phyloP scores from a whole-genome alignment of 2,797 vertebrate genomes.

The Enteromius radiatus region DNA sequence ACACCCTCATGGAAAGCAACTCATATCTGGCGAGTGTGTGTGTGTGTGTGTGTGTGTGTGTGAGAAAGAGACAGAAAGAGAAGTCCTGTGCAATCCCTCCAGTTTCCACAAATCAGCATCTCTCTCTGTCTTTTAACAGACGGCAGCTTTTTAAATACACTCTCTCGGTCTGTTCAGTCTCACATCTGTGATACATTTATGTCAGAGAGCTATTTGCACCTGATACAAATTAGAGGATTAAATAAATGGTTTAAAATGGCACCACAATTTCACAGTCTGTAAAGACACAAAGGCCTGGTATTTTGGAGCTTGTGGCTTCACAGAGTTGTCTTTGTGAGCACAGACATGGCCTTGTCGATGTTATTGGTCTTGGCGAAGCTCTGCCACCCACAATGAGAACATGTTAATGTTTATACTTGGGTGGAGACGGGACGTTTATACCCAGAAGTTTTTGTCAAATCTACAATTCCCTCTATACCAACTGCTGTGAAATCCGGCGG shows the following conservation, averaged over 20 bases:
- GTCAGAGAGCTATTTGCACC: constrained; percentile 47
- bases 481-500: constrained; percentile 28
- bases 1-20: constrained; percentile 36
- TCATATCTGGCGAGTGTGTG: constrained; percentile 2
- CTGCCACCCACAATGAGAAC: constrained; percentile 45
- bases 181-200: constrained; percentile 57
- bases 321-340: constrained; percentile 48
- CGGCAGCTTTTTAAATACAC: constrained; percentile 43
- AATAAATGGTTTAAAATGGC: constrained; percentile 57
- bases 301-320: constrained; percentile 23
- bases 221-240: constrained; percentile 59
- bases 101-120: constrained; percentile 32
- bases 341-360: constrained; percentile 46
- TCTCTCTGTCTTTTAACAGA: constrained; percentile 36
- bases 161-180: constrained; percentile 29
- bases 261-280: constrained; percentile 48
- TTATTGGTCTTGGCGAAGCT: constrained; percentile 46
- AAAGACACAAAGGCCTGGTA: constrained; percentile 28
- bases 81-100: constrained; percentile 21
- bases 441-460: not conserved
- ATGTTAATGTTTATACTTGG: constrained; percentile 27
- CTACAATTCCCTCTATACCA: constrained; percentile 17
- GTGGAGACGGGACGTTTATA: constrained; percentile 10
- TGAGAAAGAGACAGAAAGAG: not conserved
- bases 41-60: not conserved